phyloP scores from a whole-genome alignment of 1,140 invertebrate species.

The Platorchestia sp. region DNA sequence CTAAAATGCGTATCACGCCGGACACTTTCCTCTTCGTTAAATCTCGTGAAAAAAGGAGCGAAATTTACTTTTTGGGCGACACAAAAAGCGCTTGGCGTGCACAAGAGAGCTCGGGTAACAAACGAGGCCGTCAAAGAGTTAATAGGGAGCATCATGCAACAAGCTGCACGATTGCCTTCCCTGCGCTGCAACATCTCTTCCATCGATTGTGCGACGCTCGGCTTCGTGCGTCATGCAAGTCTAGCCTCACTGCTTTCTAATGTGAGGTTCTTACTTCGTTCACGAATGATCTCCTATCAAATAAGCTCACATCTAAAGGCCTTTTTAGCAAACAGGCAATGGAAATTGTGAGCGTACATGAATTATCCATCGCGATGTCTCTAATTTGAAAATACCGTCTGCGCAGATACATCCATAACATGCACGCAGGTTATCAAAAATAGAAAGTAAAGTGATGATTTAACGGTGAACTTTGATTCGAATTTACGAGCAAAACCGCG shows the following conservation, averaged over 20 bases:
- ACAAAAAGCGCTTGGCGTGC: slow-evolving; percentile 17
- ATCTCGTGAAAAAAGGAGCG: slow-evolving; percentile 17
- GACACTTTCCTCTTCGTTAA: slow-evolving; percentile 36
- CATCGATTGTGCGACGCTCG: neutral
- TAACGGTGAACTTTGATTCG: neutral
- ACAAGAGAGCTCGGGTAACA: slow-evolving; percentile 16
- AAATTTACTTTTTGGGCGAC: slow-evolving; percentile 25
- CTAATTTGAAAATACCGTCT: neutral
- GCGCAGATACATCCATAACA: neutral
- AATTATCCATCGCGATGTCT: neutral
- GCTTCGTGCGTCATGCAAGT: neutral
- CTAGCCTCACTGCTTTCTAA: neutral
- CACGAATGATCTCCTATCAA: neutral
- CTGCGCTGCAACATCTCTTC: neutral
- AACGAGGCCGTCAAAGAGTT: slow-evolving; percentile 49
- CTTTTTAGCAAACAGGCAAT: neutral
- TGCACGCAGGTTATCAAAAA: neutral
- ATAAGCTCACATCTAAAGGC: neutral
- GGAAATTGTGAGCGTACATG: neutral
- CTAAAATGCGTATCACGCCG: slow-evolving; percentile 2
- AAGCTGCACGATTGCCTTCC: neutral
- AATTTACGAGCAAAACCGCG: neutral
- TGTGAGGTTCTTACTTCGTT: neutral
- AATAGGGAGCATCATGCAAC: slow-evolving; percentile 45
- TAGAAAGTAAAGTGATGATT: neutral